Conservation (phyloP, 1,140 invertebrate genomes). For the Drosophila ohnishii region DNA sequence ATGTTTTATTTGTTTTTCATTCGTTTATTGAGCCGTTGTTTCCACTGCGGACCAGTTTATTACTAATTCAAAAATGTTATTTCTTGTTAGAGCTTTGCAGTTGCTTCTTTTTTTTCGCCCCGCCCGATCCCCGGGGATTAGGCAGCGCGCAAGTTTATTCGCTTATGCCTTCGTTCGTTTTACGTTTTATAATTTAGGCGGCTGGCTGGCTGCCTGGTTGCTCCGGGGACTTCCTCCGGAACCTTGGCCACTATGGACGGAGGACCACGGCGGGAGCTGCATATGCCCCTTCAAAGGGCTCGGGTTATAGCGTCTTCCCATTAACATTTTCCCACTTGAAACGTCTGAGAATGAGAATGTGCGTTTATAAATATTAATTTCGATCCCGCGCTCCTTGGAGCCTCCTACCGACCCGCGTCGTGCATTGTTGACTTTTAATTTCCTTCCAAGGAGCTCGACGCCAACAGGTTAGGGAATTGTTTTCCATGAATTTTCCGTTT, state of each 20-base stretch:
- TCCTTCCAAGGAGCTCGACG: conserved; percentile 53
- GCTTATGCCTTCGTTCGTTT: conserved; percentile 58
- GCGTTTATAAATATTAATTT: conserved; percentile 81
- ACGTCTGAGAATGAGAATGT: conserved; percentile 41
- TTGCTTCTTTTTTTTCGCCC: conserved; percentile 9
- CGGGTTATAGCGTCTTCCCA: conserved; percentile 36
- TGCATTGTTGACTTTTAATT: conserved; percentile 77
- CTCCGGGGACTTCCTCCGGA: conserved; percentile 51
- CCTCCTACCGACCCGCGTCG: conserved; percentile 21
- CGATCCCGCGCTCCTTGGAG: conserved; percentile 35
- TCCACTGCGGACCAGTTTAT: conserved; percentile 69
- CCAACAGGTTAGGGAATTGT: conserved; percentile 62
- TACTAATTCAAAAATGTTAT: conserved; percentile 80
- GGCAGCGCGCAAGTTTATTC: conserved; percentile 46
- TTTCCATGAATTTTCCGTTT: conserved; percentile 61
- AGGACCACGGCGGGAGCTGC: background rate
- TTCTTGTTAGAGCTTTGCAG: conserved; percentile 70
- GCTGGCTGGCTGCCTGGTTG: conserved; percentile 34
- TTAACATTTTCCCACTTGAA: conserved; percentile 43
- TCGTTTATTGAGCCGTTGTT: conserved; percentile 67
- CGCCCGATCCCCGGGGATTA: conserved; percentile 55
- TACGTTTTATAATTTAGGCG: conserved; percentile 69
- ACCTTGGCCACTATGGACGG: conserved; percentile 10
- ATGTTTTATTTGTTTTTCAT: conserved; percentile 79
- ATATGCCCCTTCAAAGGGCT: conserved; percentile 12